Evolutionary conservation across 2,113 vertebrate genomes (phyloP), one percentile per base, ranked within the genome.

Genomic region (Chlorodrepanis virens): DNA sequence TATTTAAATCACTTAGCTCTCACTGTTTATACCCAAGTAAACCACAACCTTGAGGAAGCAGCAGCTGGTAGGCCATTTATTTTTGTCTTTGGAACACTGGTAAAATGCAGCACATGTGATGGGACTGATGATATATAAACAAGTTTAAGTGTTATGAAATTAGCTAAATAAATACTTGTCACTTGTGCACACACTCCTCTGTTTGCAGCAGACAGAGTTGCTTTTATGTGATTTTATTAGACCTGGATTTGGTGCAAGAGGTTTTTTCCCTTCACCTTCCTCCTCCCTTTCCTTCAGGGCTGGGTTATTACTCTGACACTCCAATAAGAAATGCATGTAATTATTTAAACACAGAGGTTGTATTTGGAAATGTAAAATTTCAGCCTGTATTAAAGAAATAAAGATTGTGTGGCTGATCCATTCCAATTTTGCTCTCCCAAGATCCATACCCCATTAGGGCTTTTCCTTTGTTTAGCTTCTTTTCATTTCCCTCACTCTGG

Each of bases 31-130:
- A 83, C 97, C 95, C 80, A 29, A 95, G 96, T 82, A 96, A 97
- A 97, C 91, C 96, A 96, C 97, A 98, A 91, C 96, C 88, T 80
- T 97, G 96, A 96, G 97, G 87, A 94, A 56, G 47, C 83, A 96
- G 97, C 97, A 97, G 96, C 97, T 97, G 97, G 93, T 86, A 93
- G 82, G 87, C 96, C 92, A 80, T 98, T 97, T 94, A 94, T 97
- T 97, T 98, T 96, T 97, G 97, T 97, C 96, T 96, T 93, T 96
- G 93, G 95, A 96, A 77, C 96, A 96, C 87, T 86, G 93, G 96
- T 90, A 97, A 97, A 98, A 97, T 96, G 95, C 97, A 97, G 95
- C 92, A 85, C 97, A 96, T 94, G 97, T 97, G 97, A 98, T 96
- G 95, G 94, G 96, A 89, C 95, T 93, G 97, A 95, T 89, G 89